Conservation (phyloP, 2,888 invertebrate species). For the Tetropium fuscum region DNA sequence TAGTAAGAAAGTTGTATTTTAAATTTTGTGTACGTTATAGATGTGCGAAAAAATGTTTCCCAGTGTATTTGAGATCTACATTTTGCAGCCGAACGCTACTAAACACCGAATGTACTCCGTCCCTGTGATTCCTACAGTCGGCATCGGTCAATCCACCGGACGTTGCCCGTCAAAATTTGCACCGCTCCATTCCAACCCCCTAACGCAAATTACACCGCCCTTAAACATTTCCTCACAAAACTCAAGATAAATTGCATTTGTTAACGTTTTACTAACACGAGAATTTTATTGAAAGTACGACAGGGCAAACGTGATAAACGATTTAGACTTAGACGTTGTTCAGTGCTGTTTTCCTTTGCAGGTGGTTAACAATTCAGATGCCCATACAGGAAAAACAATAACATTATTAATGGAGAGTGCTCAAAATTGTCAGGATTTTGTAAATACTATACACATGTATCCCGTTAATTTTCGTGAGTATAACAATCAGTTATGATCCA, state of each 20-base stretch:
- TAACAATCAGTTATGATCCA: too few species aligned
- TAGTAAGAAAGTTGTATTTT: too few species aligned
- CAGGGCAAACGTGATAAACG: constrained; percentile 44
- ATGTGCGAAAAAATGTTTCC: too few species aligned
- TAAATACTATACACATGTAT: too few species aligned
- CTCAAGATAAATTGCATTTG: constrained; percentile 53
- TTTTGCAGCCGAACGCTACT: too few species aligned
- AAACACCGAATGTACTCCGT: background rate
- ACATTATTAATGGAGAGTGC: too few species aligned
- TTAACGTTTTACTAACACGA: constrained; percentile 48
- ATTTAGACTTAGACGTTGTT: constrained; percentile 30
- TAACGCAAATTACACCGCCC: constrained; percentile 54
- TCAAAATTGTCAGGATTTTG: too few species aligned
- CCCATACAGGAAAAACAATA: too few species aligned
- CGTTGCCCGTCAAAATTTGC: constrained; percentile 45
- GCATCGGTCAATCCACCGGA: constrained; percentile 51
- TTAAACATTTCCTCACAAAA: constrained; percentile 46
- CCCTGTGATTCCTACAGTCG: constrained; percentile 8
- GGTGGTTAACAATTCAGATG: too few species aligned
- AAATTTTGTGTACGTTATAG: too few species aligned
- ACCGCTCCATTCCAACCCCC: constrained; percentile 30
- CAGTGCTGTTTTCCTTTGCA: background rate
- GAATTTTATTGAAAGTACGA: constrained; percentile 40
- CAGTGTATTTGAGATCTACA: too few species aligned
- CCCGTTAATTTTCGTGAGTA: too few species aligned